Evolutionary conservation across 2,888 invertebrate genomes (phyloP), one percentile per base, ranked within the genome.

Genomic region (Cheiracanthium punctorium): DNA sequence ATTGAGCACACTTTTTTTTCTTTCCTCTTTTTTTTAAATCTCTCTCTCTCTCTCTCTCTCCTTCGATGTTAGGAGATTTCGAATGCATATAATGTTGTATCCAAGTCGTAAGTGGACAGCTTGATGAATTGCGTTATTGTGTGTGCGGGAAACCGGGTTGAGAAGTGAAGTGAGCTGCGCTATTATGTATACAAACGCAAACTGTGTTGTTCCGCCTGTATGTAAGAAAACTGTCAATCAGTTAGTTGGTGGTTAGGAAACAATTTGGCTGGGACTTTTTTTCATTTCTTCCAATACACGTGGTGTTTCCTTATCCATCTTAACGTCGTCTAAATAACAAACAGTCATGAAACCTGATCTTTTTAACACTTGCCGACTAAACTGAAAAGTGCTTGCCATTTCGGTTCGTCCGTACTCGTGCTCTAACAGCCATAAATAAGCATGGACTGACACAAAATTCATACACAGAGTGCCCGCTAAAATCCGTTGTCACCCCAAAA

Each of bases 71-170:
- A 58, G 17, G 58, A 58, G 58, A 58, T 17, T 58, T 24, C 24
- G 17, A 58, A 58, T 58, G 58, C 58, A n/a, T n/a, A n/a, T 58
- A 58, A 58, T 58, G 24, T 58, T 58, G n/a, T n/a, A n/a, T n/a
- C 24, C 58, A 17, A 58, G 17, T 48, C 8, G 8, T 32, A 67
- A 67, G 32, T 32, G 17, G 67, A 67, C 32, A 32, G 30, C 17
- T 67, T 67, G 67, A 67, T 67, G 67, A 32, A 67, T 67, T 17
- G 20, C 14, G 67, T n/a, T n/a, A 67, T 67, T 67, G 67, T 67
- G 32, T 20, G 29, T n/a, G 17, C 14, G 0, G 32, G 32, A 67
- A 67, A 67, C 32, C 32, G 67, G 58, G 58, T 20, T 7, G 24
- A 24, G 12, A 5, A 17, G 58, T 24, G 24, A 17, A 24, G 58